Conservation (phyloP, 2,888 invertebrate species). For the Saturnia japonica region DNA sequence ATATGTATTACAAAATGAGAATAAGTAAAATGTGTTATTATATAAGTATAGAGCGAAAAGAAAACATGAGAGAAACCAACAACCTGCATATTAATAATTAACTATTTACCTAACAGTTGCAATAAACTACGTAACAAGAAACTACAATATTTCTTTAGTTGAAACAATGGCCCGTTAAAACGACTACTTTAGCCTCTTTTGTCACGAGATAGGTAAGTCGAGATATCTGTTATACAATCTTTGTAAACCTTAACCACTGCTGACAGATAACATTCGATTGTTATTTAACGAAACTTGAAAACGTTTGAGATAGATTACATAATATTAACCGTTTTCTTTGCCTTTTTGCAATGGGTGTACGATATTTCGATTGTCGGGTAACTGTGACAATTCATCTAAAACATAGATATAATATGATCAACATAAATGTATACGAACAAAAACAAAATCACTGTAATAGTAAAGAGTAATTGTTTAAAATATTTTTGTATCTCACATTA, state of each 20-base stretch:
- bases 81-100: background rate
- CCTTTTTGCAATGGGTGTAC: background rate
- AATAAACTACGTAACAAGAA: background rate
- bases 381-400: background rate
- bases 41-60: no score
- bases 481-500: no score
- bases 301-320: constrained; percentile 3
- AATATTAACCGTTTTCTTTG: constrained; percentile 9
- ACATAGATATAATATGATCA: background rate
- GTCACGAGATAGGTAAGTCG: constrained; percentile 45
- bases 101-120: background rate
- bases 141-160: constrained; percentile 22
- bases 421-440: background rate
- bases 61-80: background rate
- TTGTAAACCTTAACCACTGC: constrained; percentile 24
- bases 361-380: background rate
- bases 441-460: background rate
- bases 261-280: constrained; percentile 32
- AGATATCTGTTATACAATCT: constrained; percentile 40
- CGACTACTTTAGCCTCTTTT: constrained; percentile 40
- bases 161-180: constrained; percentile 47
- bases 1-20: no score
- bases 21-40: no score
- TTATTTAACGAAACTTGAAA: constrained; percentile 7
- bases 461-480: no score